These are phyloP conservation scores for Teleopsis dalmanni DNA, from an alignment of 1,140 invertebrate genomes.

Conservation along the genomic window DNA sequence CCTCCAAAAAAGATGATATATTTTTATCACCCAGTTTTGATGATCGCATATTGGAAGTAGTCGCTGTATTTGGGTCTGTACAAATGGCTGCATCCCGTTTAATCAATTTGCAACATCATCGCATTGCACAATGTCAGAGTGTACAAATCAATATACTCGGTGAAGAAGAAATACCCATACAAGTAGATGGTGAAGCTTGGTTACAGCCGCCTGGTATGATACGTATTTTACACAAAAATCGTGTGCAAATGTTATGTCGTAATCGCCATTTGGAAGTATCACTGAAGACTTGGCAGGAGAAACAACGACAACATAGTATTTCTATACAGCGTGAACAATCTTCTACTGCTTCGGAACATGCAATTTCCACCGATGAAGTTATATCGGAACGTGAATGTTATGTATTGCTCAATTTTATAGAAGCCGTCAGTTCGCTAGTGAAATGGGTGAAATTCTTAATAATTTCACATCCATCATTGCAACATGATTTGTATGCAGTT, in stretches of 20 bases:
- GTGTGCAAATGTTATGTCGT: conserved; percentile 89
- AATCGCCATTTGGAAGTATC: conserved; percentile 85
- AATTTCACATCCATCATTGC: conserved; percentile 56
- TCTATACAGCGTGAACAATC: conserved; percentile 41
- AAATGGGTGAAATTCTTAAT: conserved; percentile 74
- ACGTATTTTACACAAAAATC: conserved; percentile 91
- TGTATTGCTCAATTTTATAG: conserved; percentile 70
- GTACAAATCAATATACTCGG: conserved; percentile 93
- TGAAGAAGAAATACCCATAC: conserved; percentile 79
- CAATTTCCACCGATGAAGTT: conserved; percentile 45
- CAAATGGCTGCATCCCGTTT: conserved; percentile 94
- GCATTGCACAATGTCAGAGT: conserved; percentile 92
- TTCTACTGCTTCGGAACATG: conserved; percentile 38
- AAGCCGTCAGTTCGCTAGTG: conserved; percentile 69
- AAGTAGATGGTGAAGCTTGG: conserved; percentile 98
- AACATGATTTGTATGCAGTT: conserved; percentile 62
- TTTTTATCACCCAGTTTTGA: conserved; percentile 86
- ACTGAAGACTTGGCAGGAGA: conserved; percentile 88
- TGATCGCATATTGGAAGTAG: conserved; percentile 88
- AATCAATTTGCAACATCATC: conserved; percentile 91
- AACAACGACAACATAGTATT: conserved; percentile 62
- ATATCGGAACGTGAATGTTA: conserved; percentile 56
- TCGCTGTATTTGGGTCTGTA: conserved; percentile 92
- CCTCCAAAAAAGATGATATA: conserved; percentile 76
- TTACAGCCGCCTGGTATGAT: conserved; percentile 94